These are phyloP conservation scores for Erebia ligea DNA, from an alignment of 2,888 invertebrate genomes.

Conservation along the genomic window DNA sequence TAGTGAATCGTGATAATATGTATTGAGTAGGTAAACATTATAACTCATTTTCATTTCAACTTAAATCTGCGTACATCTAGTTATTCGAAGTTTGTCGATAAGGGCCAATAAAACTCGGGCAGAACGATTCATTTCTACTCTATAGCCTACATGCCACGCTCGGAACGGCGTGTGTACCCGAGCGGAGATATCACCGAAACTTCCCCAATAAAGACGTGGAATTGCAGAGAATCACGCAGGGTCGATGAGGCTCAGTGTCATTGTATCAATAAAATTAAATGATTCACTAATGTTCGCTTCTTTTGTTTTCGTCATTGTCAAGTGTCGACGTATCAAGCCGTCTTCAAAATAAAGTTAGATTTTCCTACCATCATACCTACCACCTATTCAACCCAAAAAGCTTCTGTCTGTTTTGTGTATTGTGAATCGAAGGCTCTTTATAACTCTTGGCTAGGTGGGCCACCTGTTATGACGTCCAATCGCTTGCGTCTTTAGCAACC, in stretches of 20 bases:
- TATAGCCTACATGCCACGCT: slow-evolving; percentile 46
- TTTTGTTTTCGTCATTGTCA: neutral
- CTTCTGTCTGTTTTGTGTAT: no score
- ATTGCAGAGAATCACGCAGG: slow-evolving; percentile 50
- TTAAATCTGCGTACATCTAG: slow-evolving; percentile 1
- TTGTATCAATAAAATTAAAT: slow-evolving; percentile 7
- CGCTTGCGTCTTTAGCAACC: no score
- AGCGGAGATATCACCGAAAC: slow-evolving; percentile 70
- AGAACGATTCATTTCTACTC: slow-evolving; percentile 37
- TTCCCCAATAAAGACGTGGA: slow-evolving; percentile 53
- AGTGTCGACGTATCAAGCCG: no score
- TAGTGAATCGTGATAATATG: no score
- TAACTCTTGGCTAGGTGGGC: no score
- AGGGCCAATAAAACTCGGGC: slow-evolving; percentile 41
- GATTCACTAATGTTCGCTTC: slow-evolving; percentile 1
- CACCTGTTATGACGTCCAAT: no score
- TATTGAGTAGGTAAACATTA: no score
- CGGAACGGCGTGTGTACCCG: slow-evolving; percentile 44
- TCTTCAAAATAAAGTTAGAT: no score
- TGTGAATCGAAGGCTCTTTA: no score
- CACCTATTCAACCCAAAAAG: no score
- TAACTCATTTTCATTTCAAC: slow-evolving; percentile 9
- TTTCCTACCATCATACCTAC: no score
- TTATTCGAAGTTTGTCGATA: slow-evolving; percentile 27
- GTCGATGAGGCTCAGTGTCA: neutral